Evolutionary conservation across 2,888 invertebrate genomes (phyloP), one percentile per base, ranked within the genome.

Genomic region (Nomada hirtipes): DNA sequence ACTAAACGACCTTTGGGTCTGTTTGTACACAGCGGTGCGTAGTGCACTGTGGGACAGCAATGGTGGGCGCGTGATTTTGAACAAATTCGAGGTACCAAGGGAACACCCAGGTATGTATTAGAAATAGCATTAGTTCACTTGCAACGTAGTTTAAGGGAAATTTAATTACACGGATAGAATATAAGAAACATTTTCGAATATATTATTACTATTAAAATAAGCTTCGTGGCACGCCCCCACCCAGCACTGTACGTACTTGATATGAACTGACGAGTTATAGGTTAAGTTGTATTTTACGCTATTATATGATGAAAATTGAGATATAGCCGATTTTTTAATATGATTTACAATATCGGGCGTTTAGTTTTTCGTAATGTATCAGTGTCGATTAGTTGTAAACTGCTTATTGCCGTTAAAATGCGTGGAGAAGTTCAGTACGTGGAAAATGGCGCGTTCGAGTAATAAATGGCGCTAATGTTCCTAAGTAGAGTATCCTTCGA

Each of bases 51-150:
- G 93, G 93, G 92, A 91, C 89, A 91, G 92, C 91, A 93, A 94
- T 94, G 94, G 94, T 94, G 94, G 94, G 94, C 94, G 94, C 94
- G 94, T 94, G 94, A 94, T 94, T 94, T 94, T 94, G 94, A 94
- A 94, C 94, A 93, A 93, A 92, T 92, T 92, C 90, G 89, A 90
- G 90, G 87, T 90, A 90, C 90, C 71, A 55, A 81, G 70, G 80
- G 74, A 82, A 83, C 83, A 76, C 76, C 75, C 80, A 88, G 88
- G 89, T 88, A 88, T 53, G 89, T 80, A 36, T 77, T 76, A 63
- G 23, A 68, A 68, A 75, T 36, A 50, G 20, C 13, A 55, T 42
- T 29, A 72, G 76, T 65, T 77, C 23, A 47, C 20, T 60, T n/a
- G 9, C 2, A 4, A 57, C 55, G 72, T 23, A 23, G 18, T 75